Evolutionary conservation across 1,140 invertebrate genomes (phyloP).

Genomic region (Aphelenchoides besseyi): DNA sequence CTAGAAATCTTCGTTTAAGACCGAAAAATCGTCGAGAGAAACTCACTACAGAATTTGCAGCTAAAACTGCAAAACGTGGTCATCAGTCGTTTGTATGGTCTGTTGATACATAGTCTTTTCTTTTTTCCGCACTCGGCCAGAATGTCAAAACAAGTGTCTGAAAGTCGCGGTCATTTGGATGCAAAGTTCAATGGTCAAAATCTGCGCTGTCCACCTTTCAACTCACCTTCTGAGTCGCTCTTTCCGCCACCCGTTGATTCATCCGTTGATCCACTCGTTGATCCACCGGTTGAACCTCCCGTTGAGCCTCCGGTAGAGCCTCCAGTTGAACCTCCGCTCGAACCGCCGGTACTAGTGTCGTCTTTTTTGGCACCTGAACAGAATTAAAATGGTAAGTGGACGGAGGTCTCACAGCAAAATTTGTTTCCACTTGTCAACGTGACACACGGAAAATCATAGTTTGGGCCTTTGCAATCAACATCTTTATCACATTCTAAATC

Average conservation of each 20-base stretch:
- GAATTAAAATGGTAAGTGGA: background rate
- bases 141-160: background rate
- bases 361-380: background rate
- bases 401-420: background rate
- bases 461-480: background rate
- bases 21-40: background rate
- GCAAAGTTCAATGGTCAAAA: background rate
- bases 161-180: background rate
- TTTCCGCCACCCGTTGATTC: no score
- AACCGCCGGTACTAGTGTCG: background rate
- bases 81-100: background rate
- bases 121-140: background rate
- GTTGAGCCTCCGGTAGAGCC: no score
- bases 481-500: background rate
- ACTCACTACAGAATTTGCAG: background rate
- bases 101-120: background rate
- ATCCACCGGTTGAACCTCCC: no score
- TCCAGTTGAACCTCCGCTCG: no score
- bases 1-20: background rate
- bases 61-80: background rate
- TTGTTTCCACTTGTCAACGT: background rate
- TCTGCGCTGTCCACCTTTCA: background rate
- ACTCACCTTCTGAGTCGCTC: background rate
- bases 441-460: background rate
- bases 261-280: no score